phyloP scores from a whole-genome alignment of 2,113 vertebrate genomes.

The Chionodraco myersi region DNA sequence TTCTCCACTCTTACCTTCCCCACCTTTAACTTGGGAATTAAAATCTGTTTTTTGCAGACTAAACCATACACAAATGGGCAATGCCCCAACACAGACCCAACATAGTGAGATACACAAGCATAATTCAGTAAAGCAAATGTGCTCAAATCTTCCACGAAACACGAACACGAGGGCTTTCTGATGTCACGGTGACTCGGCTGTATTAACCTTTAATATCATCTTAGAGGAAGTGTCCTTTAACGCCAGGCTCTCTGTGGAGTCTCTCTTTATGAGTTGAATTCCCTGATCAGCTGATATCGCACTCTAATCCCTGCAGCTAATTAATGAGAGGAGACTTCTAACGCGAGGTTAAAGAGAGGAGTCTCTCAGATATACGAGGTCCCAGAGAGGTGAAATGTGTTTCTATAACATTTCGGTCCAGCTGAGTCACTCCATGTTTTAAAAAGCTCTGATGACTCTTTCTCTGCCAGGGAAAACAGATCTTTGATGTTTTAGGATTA shows the following conservation, averaged over 20 bases:
- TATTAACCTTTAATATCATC: no score
- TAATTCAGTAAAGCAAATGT: no score
- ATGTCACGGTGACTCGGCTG: no score
- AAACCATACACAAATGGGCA: no score
- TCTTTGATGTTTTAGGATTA: conserved; percentile 19
- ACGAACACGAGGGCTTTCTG: no score
- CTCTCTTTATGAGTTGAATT: conserved; percentile 59
- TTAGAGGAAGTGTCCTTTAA: conserved; percentile 22
- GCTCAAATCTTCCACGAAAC: no score
- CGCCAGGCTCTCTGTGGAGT: conserved; percentile 19
- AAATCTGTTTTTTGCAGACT: no score
- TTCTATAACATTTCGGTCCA: conserved; percentile 35
- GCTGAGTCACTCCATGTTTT: conserved; percentile 35
- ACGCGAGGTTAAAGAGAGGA: neutral
- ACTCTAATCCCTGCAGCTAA: conserved; percentile 38
- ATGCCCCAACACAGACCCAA: no score
- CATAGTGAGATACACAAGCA: no score
- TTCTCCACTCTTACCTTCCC: no score
- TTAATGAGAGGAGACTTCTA: conserved; percentile 39
- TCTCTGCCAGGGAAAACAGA: conserved; percentile 13
- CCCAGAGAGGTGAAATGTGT: neutral
- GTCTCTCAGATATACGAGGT: conserved; percentile 6
- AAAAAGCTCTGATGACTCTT: neutral
- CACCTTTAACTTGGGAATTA: no score
- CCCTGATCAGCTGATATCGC: conserved; percentile 30